Base-by-base conservation (phyloP, 2,797 vertebrate genomes). In the Lithobates sylvaticus region DNA sequence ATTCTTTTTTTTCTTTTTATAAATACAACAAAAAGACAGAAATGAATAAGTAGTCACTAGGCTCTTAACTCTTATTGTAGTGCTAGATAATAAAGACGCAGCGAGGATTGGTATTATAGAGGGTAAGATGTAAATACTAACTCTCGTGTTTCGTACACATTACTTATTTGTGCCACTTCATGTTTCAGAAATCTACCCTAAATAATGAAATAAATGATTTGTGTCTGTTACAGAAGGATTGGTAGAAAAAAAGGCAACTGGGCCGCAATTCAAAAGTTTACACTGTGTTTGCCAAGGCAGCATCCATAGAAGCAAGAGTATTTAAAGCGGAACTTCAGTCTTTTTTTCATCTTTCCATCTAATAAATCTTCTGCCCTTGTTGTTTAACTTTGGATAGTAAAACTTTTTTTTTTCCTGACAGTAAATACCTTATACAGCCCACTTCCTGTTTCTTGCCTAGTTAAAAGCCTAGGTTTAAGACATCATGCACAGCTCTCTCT, bases 41-140 rank as follows among this genome's bases (percentile, higher is more conserved):
- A 61, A 64, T 64, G 54, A 50, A 72, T 81, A 73, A 82, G 72
- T 82, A 74, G 74, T 82, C 34, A 58, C 27, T 12, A 32, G 15
- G 29, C 61, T 74, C 50, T 65, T 27, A 61, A 39, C 50, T 50
- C 68, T 73, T 15, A 82, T 82, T 73, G 32, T 82, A 61, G 61
- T 44, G 23, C 18, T 29, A 44, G 27, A 9, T 64, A 74, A 74
- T 74, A 74, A 29, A 27, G 72, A 74, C 29, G 69, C 23, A 72
- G 32, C 29, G 78, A 73, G 34, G 79, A 80, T 68, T 80, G 16
- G 76, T 54, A 67, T 79, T 79, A 74, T 29, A 72, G 70, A 54
- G 44, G 64, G 76, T 74, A 10, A n/a, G n/a, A 61, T 83, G 77
- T 67, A 67, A 75, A 75, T 70, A 75, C 50, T 36, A 74, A 78